Conservation (phyloP, 2,113 vertebrate genomes). For the Callipepla squamata region DNA sequence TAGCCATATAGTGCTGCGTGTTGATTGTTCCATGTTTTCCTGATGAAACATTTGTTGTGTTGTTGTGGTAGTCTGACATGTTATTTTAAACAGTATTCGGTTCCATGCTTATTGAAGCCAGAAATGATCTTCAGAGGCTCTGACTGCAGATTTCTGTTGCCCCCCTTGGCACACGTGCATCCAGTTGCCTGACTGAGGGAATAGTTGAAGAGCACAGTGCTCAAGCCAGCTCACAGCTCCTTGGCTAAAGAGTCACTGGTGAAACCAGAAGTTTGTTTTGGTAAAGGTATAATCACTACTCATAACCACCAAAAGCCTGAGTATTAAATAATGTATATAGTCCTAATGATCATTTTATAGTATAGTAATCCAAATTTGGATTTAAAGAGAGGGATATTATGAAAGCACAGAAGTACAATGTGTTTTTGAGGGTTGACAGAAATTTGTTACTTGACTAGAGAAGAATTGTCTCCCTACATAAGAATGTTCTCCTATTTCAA, state of each 20-base stretch:
- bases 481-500: neutral
- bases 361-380: constrained; percentile 44
- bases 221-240: neutral
- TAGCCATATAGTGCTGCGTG: neutral
- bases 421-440: constrained; percentile 57
- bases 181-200: neutral
- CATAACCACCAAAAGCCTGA: constrained; percentile 47
- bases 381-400: neutral
- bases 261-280: constrained; percentile 21
- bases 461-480: constrained; percentile 2
- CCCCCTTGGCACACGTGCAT: neutral
- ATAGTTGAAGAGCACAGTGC: neutral
- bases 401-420: constrained; percentile 10
- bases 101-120: neutral
- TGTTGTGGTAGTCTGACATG: accelerated
- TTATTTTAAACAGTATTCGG: neutral
- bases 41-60: neutral
- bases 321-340: constrained; percentile 53
- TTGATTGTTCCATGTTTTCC: neutral
- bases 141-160: neutral
- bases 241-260: neutral
- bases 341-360: constrained; percentile 50
- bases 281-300: constrained; percentile 14
- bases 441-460: constrained; percentile 29
- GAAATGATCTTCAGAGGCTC: neutral